Percentiles rank a stretch among this genome's conserved stretches.
Conservation (phyloP, 2,113 vertebrate species). For the Rhineura floridana region DNA sequence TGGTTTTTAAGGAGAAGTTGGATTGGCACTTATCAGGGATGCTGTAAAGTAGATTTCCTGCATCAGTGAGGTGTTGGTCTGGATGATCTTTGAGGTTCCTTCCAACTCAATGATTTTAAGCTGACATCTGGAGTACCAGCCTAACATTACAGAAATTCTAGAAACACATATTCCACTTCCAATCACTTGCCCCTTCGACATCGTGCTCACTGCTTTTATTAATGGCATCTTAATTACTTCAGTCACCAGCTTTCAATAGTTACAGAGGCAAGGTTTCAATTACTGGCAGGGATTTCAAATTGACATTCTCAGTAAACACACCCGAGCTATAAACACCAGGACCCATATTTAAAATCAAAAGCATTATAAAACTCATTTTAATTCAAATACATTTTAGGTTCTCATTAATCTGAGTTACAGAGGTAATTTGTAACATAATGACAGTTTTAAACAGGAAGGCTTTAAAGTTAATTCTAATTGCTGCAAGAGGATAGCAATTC, state of each 20-base stretch:
- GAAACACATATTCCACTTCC: background rate
- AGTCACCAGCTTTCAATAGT: constrained; percentile 22
- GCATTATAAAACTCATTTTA: constrained; percentile 43
- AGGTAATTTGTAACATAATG: constrained; percentile 11
- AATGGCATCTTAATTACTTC: constrained; percentile 35
- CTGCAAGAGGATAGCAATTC: background rate
- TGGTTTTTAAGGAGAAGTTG: no score
- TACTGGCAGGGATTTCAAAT: background rate
- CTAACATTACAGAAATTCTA: background rate
- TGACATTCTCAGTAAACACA: background rate
- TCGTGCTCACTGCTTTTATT: background rate
- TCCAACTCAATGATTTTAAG: no score
- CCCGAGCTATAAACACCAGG: constrained; percentile 4
- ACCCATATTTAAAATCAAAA: constrained; percentile 58
- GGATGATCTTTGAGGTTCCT: no score
- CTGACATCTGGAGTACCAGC: no score
- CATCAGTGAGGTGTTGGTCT: no score
- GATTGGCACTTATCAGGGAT: no score
- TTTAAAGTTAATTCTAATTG: background rate
- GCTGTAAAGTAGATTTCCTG: no score
- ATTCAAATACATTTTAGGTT: constrained; percentile 49
- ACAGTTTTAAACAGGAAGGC: constrained; percentile 35
- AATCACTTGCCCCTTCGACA: background rate
- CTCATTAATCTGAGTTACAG: constrained; percentile 29
- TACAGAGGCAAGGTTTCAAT: constrained; percentile 42